A percentile compares a stretch with the other conserved stretches of the same genome.
These are phyloP conservation scores for Hestina assimilis DNA, from an alignment of 1,140 invertebrate genomes.

Conservation along the genomic window DNA sequence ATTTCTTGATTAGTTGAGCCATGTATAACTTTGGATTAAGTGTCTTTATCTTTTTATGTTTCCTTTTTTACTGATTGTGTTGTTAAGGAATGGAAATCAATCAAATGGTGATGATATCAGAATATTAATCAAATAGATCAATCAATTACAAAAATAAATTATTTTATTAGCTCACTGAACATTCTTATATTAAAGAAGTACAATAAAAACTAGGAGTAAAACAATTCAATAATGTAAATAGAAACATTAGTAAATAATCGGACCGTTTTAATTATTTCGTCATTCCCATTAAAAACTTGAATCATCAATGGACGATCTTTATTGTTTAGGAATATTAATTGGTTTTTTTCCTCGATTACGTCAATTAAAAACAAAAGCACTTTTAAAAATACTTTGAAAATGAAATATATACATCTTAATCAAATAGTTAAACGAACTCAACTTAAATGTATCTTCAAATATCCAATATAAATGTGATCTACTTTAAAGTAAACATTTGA, in stretches of 20 bases:
- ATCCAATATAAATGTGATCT: not conserved
- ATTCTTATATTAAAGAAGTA: not conserved
- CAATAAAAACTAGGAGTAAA: not conserved
- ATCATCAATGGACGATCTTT: not conserved
- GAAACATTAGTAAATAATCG: conserved; percentile 19
- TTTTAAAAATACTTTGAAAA: not conserved
- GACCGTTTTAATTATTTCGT: not conserved
- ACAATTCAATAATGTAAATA: not conserved
- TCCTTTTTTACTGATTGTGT: no score
- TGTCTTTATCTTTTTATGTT: no score
- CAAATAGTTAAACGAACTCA: no score
- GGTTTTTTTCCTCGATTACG: conserved; percentile 16
- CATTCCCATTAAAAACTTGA: conserved; percentile 8
- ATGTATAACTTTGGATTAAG: no score
- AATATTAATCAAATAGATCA: no score
- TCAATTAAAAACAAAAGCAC: no score
- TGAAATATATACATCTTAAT: not conserved
- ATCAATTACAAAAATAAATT: not conserved
- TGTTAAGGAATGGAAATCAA: no score
- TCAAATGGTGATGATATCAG: no score
- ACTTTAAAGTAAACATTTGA: conserved; percentile 5
- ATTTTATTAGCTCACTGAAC: not conserved
- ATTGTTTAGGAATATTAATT: conserved; percentile 12
- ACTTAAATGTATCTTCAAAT: not conserved
- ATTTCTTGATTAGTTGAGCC: no score